These are phyloP conservation scores for Rhabdornis inornatus DNA, from an alignment of 2,113 vertebrate genomes.

Conservation along the genomic window DNA sequence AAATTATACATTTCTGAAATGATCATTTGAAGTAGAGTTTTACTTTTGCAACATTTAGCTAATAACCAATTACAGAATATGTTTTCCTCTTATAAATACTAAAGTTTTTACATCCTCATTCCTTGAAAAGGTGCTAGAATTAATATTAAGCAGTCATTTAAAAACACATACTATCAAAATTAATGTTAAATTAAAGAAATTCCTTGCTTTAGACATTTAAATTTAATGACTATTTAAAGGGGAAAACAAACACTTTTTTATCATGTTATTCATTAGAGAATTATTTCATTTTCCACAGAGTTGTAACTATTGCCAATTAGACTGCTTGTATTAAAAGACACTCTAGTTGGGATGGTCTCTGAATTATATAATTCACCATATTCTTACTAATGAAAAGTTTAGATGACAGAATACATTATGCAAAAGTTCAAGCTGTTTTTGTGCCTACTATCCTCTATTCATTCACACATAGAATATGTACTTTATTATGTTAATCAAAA, in stretches of 20 bases:
- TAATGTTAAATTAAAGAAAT: constrained; percentile 42
- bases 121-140: constrained; percentile 33
- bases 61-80: constrained; percentile 49
- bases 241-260: constrained; percentile 39
- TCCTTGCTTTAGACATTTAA: constrained; percentile 46
- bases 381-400: constrained; percentile 56
- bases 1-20: not conserved
- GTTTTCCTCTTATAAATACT: constrained; percentile 32
- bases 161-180: constrained; percentile 33
- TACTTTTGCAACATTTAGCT: constrained; percentile 9
- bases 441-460: not conserved
- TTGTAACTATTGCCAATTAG: constrained; percentile 30
- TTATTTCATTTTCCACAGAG: constrained; percentile 30
- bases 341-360: not conserved
- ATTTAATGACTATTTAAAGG: constrained; percentile 46
- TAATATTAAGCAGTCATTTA: constrained; percentile 48
- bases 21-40: constrained; percentile 38
- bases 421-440: not conserved
- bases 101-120: constrained; percentile 50
- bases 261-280: constrained; percentile 50
- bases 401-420: not conserved
- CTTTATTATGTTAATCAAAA: constrained; percentile 11
- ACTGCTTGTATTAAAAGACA: constrained; percentile 26
- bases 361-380: constrained; percentile 28
- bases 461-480: not conserved